Conservation (phyloP, 2,113 vertebrate species). For the Nyctereutes procyonoides region DNA sequence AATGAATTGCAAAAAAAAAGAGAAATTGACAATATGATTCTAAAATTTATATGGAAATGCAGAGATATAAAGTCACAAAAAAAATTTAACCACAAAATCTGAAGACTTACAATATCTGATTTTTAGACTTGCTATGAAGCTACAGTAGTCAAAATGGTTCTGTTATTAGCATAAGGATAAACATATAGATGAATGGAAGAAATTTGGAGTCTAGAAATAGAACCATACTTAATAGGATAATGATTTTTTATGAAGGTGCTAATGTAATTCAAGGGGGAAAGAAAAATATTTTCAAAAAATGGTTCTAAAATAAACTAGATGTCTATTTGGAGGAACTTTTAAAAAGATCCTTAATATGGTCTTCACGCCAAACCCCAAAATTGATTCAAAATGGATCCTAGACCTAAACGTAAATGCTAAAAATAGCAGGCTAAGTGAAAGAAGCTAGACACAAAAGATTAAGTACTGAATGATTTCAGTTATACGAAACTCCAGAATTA, state of each 20-base stretch:
- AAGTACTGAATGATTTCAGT: not conserved
- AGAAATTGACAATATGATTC: not conserved
- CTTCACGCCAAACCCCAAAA: not conserved
- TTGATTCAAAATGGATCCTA: not conserved
- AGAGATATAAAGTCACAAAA: not conserved
- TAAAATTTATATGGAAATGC: not conserved
- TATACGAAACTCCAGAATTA: not conserved
- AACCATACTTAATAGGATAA: not conserved
- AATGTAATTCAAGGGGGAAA: not conserved
- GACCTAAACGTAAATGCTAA: not conserved
- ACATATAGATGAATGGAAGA: not conserved
- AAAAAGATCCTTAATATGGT: not conserved
- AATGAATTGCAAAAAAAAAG: not conserved
- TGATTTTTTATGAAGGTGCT: not conserved
- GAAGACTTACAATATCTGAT: not conserved
- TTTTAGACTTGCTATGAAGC: not conserved
- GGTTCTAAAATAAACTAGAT: not conserved
- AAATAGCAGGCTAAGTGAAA: not conserved
- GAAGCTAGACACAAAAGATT: not conserved
- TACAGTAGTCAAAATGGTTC: not conserved
- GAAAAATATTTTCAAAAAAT: not conserved
- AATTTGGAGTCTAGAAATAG: slow-evolving; percentile 19
- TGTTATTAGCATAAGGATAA: not conserved
- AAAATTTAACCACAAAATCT: not conserved
- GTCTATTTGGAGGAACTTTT: not conserved